Evolutionary conservation across 2,797 vertebrate species (phyloP).

Genomic region (Pseudochirops cupreus): DNA sequence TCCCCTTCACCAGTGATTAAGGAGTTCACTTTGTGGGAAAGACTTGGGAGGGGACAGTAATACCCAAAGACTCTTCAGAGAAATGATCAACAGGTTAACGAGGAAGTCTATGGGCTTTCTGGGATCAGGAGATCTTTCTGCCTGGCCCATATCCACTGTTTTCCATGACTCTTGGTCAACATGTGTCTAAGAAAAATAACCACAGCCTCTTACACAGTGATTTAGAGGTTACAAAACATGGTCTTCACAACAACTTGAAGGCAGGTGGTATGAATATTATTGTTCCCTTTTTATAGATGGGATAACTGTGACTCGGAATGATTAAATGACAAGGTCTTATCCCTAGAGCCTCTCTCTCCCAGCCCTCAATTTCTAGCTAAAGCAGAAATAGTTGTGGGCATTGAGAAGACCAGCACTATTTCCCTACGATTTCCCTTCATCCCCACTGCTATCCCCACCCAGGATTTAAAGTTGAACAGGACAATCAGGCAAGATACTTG

Average conservation of each 20-base stretch:
- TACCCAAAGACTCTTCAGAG: neutral
- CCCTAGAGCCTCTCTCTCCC: neutral
- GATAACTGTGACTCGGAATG: neutral
- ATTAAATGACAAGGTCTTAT: neutral
- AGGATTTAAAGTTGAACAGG: neutral
- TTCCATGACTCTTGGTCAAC: neutral
- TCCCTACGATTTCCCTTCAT: neutral
- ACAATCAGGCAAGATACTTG: neutral
- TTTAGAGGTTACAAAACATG: neutral
- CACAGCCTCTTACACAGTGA: neutral
- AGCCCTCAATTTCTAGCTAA: neutral
- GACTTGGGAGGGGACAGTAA: neutral
- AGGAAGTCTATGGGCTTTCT: constrained; percentile 18
- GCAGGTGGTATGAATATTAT: neutral
- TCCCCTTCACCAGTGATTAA: neutral
- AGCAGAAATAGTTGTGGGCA: neutral
- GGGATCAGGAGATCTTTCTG: neutral
- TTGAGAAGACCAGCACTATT: neutral
- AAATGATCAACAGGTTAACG: constrained; percentile 30
- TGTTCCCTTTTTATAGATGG: neutral
- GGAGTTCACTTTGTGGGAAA: constrained; percentile 5
- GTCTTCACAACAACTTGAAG: neutral
- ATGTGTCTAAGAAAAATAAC: neutral
- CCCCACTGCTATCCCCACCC: neutral
- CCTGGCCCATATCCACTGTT: neutral